phyloP scores from a whole-genome alignment of 2,797 vertebrate species.

The Sphenopsis melanotis region DNA sequence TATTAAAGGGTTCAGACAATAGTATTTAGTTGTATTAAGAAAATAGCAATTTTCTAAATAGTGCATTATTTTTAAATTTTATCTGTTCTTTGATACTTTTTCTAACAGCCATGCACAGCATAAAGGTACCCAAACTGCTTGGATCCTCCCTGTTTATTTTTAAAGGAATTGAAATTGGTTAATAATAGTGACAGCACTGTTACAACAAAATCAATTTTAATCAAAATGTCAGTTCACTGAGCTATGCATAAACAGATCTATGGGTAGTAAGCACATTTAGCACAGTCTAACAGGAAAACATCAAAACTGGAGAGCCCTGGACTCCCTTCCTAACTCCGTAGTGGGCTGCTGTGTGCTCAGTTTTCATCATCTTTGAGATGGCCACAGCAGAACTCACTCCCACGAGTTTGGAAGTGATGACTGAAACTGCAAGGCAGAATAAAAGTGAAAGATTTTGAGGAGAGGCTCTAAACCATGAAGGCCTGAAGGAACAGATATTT shows the following conservation, averaged over 20 bases:
- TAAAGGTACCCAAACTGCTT: background rate
- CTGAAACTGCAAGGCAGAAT: background rate
- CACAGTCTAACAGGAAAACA: background rate
- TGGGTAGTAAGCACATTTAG: background rate
- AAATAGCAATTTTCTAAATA: background rate
- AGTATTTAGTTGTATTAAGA: background rate
- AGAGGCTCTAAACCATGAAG: background rate
- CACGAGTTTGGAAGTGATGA: background rate
- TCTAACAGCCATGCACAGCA: background rate
- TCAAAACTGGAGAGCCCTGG: background rate
- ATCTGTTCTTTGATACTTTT: background rate
- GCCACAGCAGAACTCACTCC: background rate
- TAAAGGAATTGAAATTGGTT: background rate
- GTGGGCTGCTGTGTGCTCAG: background rate
- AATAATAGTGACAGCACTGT: slow-evolving; percentile 11
- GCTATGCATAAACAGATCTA: background rate
- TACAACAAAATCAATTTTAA: slow-evolving; percentile 9
- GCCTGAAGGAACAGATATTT: background rate
- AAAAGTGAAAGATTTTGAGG: background rate
- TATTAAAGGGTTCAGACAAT: background rate
- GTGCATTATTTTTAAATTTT: background rate
- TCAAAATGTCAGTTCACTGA: background rate
- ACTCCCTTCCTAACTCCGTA: background rate
- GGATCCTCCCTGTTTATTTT: slow-evolving; percentile 20
- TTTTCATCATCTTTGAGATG: background rate